Percentiles rank a stretch among this genome's conserved stretches.
phyloP scores from a whole-genome alignment of 2,888 invertebrate species.

The Andricus quercusramuli region DNA sequence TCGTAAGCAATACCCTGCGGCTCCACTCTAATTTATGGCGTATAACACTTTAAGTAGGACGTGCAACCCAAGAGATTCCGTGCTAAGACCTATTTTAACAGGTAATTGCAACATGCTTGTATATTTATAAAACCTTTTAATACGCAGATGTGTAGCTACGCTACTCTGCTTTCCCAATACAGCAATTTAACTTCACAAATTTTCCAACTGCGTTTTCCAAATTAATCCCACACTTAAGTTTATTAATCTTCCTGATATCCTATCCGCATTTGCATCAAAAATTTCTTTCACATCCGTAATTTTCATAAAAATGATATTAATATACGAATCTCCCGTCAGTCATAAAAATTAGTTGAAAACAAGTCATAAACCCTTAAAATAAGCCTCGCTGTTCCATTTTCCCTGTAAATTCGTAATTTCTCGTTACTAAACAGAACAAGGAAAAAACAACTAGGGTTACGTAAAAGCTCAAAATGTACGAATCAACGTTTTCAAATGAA shows the following conservation, averaged over 20 bases:
- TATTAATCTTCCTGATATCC: background rate
- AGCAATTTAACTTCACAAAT: slow-evolving; percentile 14
- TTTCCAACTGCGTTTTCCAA: slow-evolving; percentile 17
- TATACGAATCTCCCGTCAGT: background rate
- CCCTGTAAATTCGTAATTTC: slow-evolving; percentile 31
- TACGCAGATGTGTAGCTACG: slow-evolving; percentile 29
- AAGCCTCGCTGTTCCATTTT: background rate
- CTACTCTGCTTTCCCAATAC: background rate
- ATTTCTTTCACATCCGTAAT: background rate
- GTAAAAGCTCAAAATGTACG: slow-evolving; percentile 22
- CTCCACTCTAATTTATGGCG: slow-evolving; percentile 37
- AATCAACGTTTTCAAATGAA: background rate
- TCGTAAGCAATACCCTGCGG: slow-evolving; percentile 42
- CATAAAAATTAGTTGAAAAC: background rate
- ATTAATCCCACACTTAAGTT: background rate
- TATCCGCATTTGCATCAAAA: background rate
- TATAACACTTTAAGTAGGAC: slow-evolving; percentile 41
- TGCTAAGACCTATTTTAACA: slow-evolving; percentile 41
- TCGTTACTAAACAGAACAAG: slow-evolving; percentile 22
- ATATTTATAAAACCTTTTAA: slow-evolving; percentile 42
- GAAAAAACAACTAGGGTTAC: background rate
- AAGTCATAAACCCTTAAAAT: slow-evolving; percentile 13
- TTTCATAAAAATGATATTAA: background rate
- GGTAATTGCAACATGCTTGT: slow-evolving; percentile 40
- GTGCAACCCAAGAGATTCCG: slow-evolving; percentile 40